Percentiles rank a stretch among this genome's conserved stretches.
Evolutionary conservation across 2,113 vertebrate species (phyloP).

Genomic region (Pristiophorus japonicus): DNA sequence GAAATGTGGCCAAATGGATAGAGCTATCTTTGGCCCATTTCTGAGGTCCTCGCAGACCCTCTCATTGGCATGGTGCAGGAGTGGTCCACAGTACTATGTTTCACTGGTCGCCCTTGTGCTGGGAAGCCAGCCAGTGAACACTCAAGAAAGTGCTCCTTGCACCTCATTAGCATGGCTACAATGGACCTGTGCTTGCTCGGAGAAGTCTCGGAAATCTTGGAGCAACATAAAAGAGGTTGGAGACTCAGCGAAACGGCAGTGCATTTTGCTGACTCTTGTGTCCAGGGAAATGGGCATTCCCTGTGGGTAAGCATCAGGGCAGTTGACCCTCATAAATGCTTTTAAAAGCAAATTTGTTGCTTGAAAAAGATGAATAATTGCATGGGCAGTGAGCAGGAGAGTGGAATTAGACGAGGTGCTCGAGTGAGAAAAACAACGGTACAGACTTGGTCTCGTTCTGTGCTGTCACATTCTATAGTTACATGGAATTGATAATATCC

Average conservation of each 20-base stretch:
- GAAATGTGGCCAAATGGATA: too few relatives aligned
- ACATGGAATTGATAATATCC: background rate
- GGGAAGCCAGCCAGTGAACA: too few relatives aligned
- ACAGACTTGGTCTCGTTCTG: background rate
- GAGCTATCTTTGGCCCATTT: too few relatives aligned
- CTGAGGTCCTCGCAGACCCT: too few relatives aligned
- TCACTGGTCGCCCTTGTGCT: background rate
- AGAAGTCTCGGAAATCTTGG: background rate
- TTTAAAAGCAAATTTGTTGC: background rate
- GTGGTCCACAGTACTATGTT: background rate
- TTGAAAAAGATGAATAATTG: background rate
- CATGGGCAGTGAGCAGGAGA: background rate
- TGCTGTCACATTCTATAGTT: background rate
- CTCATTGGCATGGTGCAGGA: background rate
- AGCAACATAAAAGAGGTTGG: too few relatives aligned
- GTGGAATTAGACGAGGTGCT: background rate
- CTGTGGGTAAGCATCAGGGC: background rate
- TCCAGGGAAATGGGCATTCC: too few relatives aligned
- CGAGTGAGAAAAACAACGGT: background rate
- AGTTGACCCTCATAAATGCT: background rate
- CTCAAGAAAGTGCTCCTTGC: too few relatives aligned
- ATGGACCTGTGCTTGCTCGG: background rate
- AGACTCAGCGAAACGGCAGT: too few relatives aligned
- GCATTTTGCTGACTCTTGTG: too few relatives aligned
- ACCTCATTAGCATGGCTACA: too few relatives aligned